These are phyloP conservation scores for Malurus alboscapulatus DNA, from an alignment of 2,113 vertebrate species.

Conservation along the genomic window DNA sequence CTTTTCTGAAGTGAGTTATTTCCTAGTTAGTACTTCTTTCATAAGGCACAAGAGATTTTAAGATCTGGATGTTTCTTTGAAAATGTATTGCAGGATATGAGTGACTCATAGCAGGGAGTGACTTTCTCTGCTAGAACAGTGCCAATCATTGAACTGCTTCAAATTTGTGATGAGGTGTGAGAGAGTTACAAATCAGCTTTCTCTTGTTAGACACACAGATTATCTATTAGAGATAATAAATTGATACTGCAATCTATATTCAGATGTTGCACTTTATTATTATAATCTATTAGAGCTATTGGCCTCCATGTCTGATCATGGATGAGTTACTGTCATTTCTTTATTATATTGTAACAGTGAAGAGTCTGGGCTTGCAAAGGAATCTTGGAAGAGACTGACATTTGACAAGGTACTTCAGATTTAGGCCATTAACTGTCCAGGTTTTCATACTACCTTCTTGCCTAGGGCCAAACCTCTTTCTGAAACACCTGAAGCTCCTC, in stretches of 20 bases:
- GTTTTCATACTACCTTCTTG: not conserved
- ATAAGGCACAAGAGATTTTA: not conserved
- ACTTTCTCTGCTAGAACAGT: not conserved
- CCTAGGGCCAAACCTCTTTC: not conserved
- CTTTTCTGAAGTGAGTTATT: not conserved
- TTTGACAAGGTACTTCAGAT: not conserved
- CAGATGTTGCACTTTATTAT: not conserved
- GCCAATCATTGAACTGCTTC: not conserved
- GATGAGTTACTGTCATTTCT: not conserved
- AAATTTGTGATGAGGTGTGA: not conserved
- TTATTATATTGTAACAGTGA: not conserved
- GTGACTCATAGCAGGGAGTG: not conserved
- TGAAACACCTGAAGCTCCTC: not conserved
- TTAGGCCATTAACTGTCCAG: not conserved
- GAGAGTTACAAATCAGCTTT: not conserved
- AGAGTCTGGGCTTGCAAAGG: not conserved
- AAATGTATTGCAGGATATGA: not conserved
- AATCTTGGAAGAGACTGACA: not conserved
- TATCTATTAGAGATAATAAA: not conserved
- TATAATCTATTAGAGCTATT: not conserved
- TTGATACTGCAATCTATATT: not conserved
- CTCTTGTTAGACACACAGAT: not conserved
- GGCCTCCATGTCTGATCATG: not conserved
- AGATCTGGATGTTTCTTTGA: not conserved
- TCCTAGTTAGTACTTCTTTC: not conserved